Evolutionary conservation across 2,888 invertebrate species (phyloP), one percentile per base, ranked within the genome.

Genomic region (Morpho deidamia): DNA sequence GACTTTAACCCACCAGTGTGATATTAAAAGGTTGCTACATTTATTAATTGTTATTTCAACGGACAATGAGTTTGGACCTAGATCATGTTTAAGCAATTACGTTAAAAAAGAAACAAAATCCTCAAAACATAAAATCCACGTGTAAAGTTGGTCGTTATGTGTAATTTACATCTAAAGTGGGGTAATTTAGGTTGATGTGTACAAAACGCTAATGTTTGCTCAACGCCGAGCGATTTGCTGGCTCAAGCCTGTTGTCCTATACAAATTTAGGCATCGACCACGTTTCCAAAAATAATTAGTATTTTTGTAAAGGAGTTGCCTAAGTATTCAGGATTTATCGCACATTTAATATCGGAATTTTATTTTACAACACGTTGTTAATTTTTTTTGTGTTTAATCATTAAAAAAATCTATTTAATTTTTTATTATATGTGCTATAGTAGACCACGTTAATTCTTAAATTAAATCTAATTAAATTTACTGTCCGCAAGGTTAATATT

Each of bases 121-220:
- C 23, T 56, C 59, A 58, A 58, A 48, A 55, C 48, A 52, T 44
- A 58, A 52, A 39, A 50, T 7, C 32, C 51, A 61, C 49, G 56
- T 66, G 63, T 60, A 66, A 67, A 68, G 23, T 23, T 61, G 69
- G 63, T 71, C 68, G 65, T 67, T 67, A 60, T 69, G 66, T 60
- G 65, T 68, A 71, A 83, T 87, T 85, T 84, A 78, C 85, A 85
- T 87, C 76, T 83, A 76, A 81, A 85, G 75, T 78, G 76, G 67
- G 67, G 70, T 76, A 78, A 83, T 83, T 83, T 72, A 70, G 81
- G 80, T 59, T 56, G 58, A 52, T 51, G 48, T 47, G 55, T 49
- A 50, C 57, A 53, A 50, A 56, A 50, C 45, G 46, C 33, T 52
- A 39, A 51, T 60, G 57, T 61, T 62, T 62, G 51, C 55, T 54